phyloP scores from a whole-genome alignment of 2,113 vertebrate species.

The Lipophrys pholis region DNA sequence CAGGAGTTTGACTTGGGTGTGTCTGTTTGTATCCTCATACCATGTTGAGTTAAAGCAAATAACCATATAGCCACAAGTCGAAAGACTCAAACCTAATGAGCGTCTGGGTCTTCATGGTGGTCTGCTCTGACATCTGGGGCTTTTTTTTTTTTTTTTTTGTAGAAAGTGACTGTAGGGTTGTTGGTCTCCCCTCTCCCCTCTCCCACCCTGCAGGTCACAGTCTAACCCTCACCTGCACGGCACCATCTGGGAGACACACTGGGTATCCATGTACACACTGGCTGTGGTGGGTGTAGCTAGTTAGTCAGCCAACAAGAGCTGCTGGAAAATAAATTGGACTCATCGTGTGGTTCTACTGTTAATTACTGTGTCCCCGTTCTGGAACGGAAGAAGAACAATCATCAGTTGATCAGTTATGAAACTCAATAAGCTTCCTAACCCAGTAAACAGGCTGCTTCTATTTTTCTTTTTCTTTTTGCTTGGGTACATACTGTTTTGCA shows the following conservation, averaged over 20 bases:
- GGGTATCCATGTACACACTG: too few relatives aligned
- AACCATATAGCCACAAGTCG: neutral
- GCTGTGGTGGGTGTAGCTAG: too few relatives aligned
- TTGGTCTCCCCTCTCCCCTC: neutral
- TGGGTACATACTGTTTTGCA: neutral
- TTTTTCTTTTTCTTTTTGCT: neutral
- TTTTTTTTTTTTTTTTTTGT: neutral
- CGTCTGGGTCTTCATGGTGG: neutral
- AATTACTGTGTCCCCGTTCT: too few relatives aligned
- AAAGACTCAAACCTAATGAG: neutral
- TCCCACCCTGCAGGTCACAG: neutral
- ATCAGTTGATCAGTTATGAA: neutral
- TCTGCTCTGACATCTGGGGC: neutral
- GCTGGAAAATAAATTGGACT: too few relatives aligned
- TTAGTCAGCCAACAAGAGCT: neutral
- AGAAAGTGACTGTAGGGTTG: neutral
- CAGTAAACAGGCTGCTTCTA: too few relatives aligned
- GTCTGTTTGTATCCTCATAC: slow-evolving; percentile 13
- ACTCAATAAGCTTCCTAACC: neutral
- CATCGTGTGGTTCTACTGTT: too few relatives aligned
- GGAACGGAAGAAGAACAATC: neutral
- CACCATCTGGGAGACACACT: neutral
- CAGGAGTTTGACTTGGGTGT: slow-evolving; percentile 20
- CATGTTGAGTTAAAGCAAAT: slow-evolving; percentile 26
- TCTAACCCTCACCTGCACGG: neutral